Evolutionary conservation across 2,888 invertebrate genomes (phyloP).

Genomic region (Lepas anatifera): DNA sequence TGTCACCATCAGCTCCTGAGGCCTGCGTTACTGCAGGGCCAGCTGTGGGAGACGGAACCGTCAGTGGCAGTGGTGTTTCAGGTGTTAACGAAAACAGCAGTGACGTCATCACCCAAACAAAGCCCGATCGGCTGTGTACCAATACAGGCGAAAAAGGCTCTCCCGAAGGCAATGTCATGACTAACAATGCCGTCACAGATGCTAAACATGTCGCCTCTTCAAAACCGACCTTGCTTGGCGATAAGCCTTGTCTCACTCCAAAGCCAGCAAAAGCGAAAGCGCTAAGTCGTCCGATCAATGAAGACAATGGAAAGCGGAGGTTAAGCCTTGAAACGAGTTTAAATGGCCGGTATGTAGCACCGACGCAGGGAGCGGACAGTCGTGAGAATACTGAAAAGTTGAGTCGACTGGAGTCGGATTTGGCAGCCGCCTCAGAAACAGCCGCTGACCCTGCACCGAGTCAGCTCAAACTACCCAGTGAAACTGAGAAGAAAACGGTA

Average conservation of each 20-base stretch:
- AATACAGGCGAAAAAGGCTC: too few relatives aligned
- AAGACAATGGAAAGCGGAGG: background rate
- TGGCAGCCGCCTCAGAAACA: too few relatives aligned
- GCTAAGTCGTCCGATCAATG: background rate
- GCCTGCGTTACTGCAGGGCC: too few relatives aligned
- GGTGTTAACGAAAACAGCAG: background rate
- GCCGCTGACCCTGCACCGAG: too few relatives aligned
- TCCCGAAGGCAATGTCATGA: too few relatives aligned
- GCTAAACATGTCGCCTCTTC: too few relatives aligned
- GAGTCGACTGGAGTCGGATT: too few relatives aligned
- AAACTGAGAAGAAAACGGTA: background rate
- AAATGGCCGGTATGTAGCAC: too few relatives aligned
- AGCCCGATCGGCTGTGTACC: background rate
- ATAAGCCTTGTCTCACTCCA: background rate
- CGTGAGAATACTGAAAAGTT: background rate
- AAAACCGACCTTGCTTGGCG: background rate
- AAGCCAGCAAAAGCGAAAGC: conserved; percentile 13
- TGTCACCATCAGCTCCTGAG: too few relatives aligned
- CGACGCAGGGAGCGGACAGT: background rate
- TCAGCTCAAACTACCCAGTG: background rate
- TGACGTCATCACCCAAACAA: background rate
- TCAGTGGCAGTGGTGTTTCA: too few relatives aligned
- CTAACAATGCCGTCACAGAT: too few relatives aligned
- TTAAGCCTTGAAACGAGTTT: background rate
- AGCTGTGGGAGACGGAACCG: too few relatives aligned